Evolutionary conservation across 2,113 vertebrate genomes (phyloP), one percentile per base, ranked within the genome.

Genomic region (Chionodraco myersi): DNA sequence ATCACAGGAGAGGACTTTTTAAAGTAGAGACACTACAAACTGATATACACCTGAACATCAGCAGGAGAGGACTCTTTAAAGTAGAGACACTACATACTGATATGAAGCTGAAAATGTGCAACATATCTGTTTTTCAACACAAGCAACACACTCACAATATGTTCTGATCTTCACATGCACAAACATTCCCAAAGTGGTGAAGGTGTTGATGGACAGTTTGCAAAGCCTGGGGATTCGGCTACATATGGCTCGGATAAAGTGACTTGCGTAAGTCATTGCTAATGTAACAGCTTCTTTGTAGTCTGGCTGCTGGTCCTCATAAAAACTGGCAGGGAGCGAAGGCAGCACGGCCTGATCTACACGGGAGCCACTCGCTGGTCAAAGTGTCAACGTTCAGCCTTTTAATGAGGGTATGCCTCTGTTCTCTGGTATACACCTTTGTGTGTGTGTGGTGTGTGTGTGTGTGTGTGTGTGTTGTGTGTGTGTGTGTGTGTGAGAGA

Each of bases 241-340:
- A 77, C 90, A 92, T 80, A 86, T 86, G 89, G 75, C 51, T 86
- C 23, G 3, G 48, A 89, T 90, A 72, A 91, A 86, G 69, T 56
- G 56, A 84, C 47, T 64, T 60, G 73, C 15, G 77, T 79, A 83
- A 87, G 84, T 75, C 77, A 64, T 58, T n/a, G 68, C 53, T 70
- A 77, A 86, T 85, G 86, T 89, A 85, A 89, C 58, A 60, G 69
- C 77, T 81, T 87, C 63, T 85, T 86, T 82, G 79, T 82, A 79
- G 83, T 75, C 74, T 70, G 64, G 67, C 72, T 79, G 74, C 77
- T 77, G 61, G 36, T 53, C 52, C 60, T 74, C 60, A 80, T 90
- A 88, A 85, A 90, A 87, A 47, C 58, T 85, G 77, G 67, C 69
- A 60, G 75, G 73, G 59, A 70, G 66, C 41, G 41, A 80, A 76